These are phyloP conservation scores for Silurus lanzhouensis DNA, from an alignment of 2,797 vertebrate genomes.

Conservation along the genomic window DNA sequence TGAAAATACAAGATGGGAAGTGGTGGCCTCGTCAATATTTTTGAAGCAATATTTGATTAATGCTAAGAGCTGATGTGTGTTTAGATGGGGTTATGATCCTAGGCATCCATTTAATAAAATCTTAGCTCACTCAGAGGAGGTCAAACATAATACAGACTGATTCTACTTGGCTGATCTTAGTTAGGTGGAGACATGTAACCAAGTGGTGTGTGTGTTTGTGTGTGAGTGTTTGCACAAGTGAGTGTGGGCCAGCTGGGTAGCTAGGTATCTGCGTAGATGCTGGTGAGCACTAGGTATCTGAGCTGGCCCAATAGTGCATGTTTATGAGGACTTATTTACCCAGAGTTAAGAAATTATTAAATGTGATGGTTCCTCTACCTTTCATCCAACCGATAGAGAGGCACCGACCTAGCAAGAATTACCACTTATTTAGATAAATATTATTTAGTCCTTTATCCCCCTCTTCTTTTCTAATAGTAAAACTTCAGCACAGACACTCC, in stretches of 20 bases:
- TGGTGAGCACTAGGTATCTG: slow-evolving; percentile 18
- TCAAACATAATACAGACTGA: slow-evolving; percentile 57
- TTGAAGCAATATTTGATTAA: slow-evolving; percentile 82
- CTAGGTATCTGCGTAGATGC: background rate
- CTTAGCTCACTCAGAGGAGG: slow-evolving; percentile 78
- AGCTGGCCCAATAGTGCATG: slow-evolving; percentile 12
- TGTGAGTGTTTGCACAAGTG: background rate
- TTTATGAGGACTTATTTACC: slow-evolving; percentile 75
- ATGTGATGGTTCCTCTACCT: slow-evolving; percentile 60
- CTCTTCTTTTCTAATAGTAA: slow-evolving; percentile 66
- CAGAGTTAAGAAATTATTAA: slow-evolving; percentile 85
- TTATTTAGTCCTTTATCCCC: slow-evolving; percentile 73
- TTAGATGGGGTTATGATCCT: slow-evolving; percentile 83
- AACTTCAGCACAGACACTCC: slow-evolving; percentile 72
- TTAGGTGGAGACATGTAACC: background rate
- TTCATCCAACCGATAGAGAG: slow-evolving; percentile 69
- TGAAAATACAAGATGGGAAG: slow-evolving; percentile 57
- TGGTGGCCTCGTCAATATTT: slow-evolving; percentile 77
- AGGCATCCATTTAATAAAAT: slow-evolving; percentile 89
- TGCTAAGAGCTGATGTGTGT: slow-evolving; percentile 81
- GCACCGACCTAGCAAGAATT: slow-evolving; percentile 78
- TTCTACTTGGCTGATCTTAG: slow-evolving; percentile 27
- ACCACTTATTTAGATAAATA: slow-evolving; percentile 79
- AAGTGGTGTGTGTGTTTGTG: background rate
- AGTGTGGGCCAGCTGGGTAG: background rate